Evolutionary conservation across 2,888 invertebrate genomes (phyloP).

Genomic region (Ceramica pisi): DNA sequence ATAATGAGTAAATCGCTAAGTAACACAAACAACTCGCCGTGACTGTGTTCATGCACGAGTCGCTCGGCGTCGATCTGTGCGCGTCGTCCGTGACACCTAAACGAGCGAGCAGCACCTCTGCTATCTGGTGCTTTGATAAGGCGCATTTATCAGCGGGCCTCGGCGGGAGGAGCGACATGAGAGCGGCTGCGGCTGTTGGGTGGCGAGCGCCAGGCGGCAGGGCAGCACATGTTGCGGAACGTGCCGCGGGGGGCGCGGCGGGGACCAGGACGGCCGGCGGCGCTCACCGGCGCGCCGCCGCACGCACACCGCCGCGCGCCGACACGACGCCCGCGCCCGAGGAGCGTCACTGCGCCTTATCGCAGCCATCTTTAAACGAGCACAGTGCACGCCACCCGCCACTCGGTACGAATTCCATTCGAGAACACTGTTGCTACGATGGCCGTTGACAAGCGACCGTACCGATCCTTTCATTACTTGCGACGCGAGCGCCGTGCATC

Average conservation of each 20-base stretch:
- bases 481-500: constrained; percentile 72
- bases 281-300: constrained; percentile 73
- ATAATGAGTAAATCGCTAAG: constrained; percentile 78
- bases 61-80: constrained; percentile 75
- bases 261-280: constrained; percentile 81
- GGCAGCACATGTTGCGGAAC: constrained; percentile 88
- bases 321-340: constrained; percentile 87
- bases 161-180: constrained; percentile 81
- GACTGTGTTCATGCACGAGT: constrained; percentile 79
- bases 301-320: constrained; percentile 85
- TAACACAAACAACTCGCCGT: constrained; percentile 80
- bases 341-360: constrained; percentile 89
- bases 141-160: constrained; percentile 85
- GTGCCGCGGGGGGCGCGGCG: constrained; percentile 77
- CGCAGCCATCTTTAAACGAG: constrained; percentile 90
- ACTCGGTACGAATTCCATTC: constrained; percentile 87
- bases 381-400: constrained; percentile 87
- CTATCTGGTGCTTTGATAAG: constrained; percentile 89
- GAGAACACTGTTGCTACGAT: constrained; percentile 81
- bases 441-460: constrained; percentile 80
- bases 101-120: constrained; percentile 89
- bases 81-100: constrained; percentile 88
- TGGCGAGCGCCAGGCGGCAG: constrained; percentile 74
- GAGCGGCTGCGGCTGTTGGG: constrained; percentile 79
- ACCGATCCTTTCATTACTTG: constrained; percentile 83